Conservation (phyloP, 2,888 invertebrate species). For the Lottia gigantea region DNA sequence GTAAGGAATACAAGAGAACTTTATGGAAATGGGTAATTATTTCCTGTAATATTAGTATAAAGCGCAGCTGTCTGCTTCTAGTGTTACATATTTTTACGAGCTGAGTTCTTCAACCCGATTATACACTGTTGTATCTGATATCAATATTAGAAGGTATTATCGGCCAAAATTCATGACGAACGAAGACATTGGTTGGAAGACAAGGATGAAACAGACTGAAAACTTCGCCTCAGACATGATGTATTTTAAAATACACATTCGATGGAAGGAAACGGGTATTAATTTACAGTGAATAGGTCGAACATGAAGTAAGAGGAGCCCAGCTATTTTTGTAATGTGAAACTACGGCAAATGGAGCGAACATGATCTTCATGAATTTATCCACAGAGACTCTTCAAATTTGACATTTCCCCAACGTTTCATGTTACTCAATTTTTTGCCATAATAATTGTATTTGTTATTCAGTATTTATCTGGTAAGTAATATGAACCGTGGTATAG, state of each 20-base stretch:
- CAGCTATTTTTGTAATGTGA: slow-evolving; percentile 19
- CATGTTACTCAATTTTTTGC: slow-evolving; percentile 22
- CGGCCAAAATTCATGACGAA: slow-evolving; percentile 23
- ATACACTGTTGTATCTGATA: slow-evolving; percentile 15
- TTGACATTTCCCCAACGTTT: slow-evolving; percentile 21
- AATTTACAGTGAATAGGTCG: slow-evolving; percentile 17
- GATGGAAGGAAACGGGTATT: slow-evolving; percentile 21
- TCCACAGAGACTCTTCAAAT: slow-evolving; percentile 19
- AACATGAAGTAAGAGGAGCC: slow-evolving; percentile 21
- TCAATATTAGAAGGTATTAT: slow-evolving; percentile 21
- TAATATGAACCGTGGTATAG: slow-evolving; percentile 19
- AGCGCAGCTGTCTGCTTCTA: slow-evolving; percentile 18
- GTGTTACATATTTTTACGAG: slow-evolving; percentile 17
- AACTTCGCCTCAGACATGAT: slow-evolving; percentile 16
- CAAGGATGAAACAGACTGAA: not conserved
- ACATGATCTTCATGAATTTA: slow-evolving; percentile 18
- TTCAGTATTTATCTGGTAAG: slow-evolving; percentile 21
- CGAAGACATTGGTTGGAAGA: slow-evolving; percentile 1
- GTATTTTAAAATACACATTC: slow-evolving; percentile 6
- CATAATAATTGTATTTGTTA: slow-evolving; percentile 27
- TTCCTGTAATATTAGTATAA: slow-evolving; percentile 17
- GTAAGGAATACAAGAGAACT: not conserved
- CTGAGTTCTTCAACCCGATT: slow-evolving; percentile 17
- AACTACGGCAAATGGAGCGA: slow-evolving; percentile 20
- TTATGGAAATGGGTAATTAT: slow-evolving; percentile 27